Evolutionary conservation across 2,113 vertebrate genomes (phyloP).

Genomic region (Casuarius casuarius): DNA sequence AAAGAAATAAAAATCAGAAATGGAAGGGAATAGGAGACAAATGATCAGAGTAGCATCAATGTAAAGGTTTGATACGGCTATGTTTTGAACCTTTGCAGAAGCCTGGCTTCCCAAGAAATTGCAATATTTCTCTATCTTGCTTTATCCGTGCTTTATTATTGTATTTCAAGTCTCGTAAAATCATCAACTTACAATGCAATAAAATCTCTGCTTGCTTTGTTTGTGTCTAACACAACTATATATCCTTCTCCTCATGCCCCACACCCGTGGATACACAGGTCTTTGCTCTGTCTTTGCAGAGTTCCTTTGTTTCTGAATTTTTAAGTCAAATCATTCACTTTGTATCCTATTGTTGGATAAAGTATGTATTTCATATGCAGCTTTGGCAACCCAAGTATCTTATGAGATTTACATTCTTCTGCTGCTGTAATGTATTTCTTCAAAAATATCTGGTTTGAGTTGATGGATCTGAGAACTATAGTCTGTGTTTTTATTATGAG

Average conservation of each 20-base stretch:
- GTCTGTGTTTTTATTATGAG: conserved; percentile 67
- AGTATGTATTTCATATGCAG: conserved; percentile 46
- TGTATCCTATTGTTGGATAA: conserved; percentile 27
- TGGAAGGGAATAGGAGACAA: neutral
- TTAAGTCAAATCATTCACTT: neutral
- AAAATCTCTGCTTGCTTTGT: conserved; percentile 24
- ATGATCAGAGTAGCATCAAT: neutral
- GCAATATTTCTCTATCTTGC: neutral
- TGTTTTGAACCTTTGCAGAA: neutral
- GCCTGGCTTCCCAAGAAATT: neutral
- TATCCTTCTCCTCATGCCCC: neutral
- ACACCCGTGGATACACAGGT: neutral
- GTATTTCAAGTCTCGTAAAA: conserved; percentile 12
- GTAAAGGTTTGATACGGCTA: neutral
- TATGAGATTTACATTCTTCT: conserved; percentile 29
- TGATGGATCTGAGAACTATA: conserved; percentile 58
- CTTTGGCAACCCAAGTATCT: conserved; percentile 12
- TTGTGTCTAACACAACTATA: neutral
- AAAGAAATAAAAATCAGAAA: neutral
- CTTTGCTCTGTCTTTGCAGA: neutral
- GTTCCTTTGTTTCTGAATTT: conserved; percentile 13
- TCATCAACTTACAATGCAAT: neutral
- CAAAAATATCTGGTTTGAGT: conserved; percentile 58
- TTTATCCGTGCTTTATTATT: neutral
- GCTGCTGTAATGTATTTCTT: conserved; percentile 7